These are phyloP conservation scores for Paratilapia polleni DNA, from an alignment of 2,113 vertebrate genomes.

Conservation along the genomic window DNA sequence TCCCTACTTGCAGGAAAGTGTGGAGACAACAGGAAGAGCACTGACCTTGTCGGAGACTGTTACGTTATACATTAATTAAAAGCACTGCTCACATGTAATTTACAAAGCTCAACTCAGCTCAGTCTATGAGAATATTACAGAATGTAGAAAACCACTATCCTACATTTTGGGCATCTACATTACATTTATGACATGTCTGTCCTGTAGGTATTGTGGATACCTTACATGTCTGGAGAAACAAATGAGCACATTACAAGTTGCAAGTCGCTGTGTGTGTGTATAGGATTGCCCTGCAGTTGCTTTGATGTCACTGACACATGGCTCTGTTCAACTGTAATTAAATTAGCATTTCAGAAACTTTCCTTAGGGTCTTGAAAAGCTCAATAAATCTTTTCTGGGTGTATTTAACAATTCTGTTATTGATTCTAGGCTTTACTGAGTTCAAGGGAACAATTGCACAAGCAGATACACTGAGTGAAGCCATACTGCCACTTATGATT, in stretches of 20 bases:
- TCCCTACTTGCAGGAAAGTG: neutral
- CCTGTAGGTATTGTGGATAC: neutral
- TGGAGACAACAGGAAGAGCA: neutral
- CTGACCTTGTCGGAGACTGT: neutral
- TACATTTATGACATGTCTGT: neutral
- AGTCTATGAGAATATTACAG: neutral
- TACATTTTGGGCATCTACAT: neutral
- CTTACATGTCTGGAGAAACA: neutral
- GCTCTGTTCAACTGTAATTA: constrained; percentile 45
- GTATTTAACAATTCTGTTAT: constrained; percentile 58
- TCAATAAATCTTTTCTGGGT: constrained; percentile 32
- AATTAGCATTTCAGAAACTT: constrained; percentile 63
- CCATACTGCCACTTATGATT: neutral
- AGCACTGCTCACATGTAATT: neutral
- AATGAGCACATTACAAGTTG: constrained; percentile 8
- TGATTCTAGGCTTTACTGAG: constrained; percentile 21
- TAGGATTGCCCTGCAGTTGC: constrained; percentile 26
- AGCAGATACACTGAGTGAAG: constrained; percentile 5
- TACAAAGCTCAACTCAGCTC: neutral
- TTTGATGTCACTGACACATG: constrained; percentile 50
- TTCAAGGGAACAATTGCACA: neutral
- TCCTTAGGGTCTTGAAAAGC: constrained; percentile 36
- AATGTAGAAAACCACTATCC: neutral
- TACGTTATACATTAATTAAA: neutral
- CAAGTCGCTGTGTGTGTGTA: neutral